Conservation (phyloP, 2,113 vertebrate species). For the Emydura subglobosa region DNA sequence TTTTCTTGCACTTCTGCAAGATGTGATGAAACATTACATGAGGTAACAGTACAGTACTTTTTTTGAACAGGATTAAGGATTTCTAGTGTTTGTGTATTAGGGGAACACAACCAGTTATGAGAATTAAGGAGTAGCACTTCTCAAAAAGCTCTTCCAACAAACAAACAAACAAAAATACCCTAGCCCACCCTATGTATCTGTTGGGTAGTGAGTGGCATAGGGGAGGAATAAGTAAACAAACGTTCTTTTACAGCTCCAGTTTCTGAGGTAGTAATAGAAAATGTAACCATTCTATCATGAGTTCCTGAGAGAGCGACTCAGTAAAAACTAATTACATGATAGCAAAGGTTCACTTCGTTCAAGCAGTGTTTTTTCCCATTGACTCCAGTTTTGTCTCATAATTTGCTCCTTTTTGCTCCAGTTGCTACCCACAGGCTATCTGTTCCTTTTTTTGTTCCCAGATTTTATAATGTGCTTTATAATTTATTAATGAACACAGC, state of each 20-base stretch:
- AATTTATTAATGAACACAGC: neutral
- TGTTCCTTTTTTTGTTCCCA: neutral
- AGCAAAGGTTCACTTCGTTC: neutral
- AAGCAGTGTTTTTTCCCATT: neutral
- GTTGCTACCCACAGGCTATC: neutral
- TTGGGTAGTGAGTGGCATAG: conserved; percentile 1
- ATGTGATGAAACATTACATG: conserved; percentile 59
- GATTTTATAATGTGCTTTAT: neutral
- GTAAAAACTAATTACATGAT: conserved; percentile 39
- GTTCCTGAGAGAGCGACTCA: neutral
- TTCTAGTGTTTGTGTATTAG: conserved; percentile 8
- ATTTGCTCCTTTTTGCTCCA: neutral
- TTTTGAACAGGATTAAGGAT: conserved; percentile 33
- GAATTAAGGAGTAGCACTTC: conserved; percentile 52
- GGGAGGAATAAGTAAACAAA: neutral
- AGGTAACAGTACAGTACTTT: conserved; percentile 51
- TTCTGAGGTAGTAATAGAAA: neutral
- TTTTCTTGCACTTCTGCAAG: neutral
- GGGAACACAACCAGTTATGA: neutral
- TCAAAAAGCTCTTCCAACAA: neutral
- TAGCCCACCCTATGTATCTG: neutral
- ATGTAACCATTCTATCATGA: neutral
- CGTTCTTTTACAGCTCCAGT: neutral
- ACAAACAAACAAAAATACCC: rapidly evolving
- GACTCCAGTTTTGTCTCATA: neutral